Evolutionary conservation across 2,888 invertebrate genomes (phyloP), one percentile per base, ranked within the genome.

Genomic region (Caenorhabditis imperialis): DNA sequence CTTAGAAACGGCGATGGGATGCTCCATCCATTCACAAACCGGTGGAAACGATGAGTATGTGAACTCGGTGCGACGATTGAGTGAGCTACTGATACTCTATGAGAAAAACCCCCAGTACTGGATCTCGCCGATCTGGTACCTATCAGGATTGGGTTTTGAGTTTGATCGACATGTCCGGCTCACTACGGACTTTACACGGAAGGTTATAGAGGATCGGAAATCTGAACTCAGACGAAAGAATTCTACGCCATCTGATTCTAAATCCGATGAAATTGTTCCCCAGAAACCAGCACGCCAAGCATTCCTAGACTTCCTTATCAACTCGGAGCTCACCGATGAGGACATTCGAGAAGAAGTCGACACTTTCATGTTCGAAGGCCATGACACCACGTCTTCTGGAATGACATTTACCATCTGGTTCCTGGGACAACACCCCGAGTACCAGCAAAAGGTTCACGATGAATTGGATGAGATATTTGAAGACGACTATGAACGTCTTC

Each of bases 51-150:
- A 72, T n/a, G 61, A 63, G 10, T 85, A 85, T 53, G 83, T 81
- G 47, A 45, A 77, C 5, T 77, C 81, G 3, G 81, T 81, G 7
- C 44, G 37, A 14, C 18, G 67, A 22, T 53, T 84, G 55, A 75
- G 74, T 10, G 82, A 84, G 37, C 42, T 84, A 27, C 62, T 78
- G 18, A 83, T 77, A 75, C 57, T 72, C 6, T 74, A 78, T 48
- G 70, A 74, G 38, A 61, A 69, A 53, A 48, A 45, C 40, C 63
- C 63, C 5, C 54, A 35, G 2, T 63, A 38, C 38, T 90, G 91
- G 84, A 84, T 89, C 0, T 89, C 91, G 33, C 87, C 89, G 2
- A 84, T 92, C 38, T 93, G 92, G 87, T 90, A 91, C 77, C 88
- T 92, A 4, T 89, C 92, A 0, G 88, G 87, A 1, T 89, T 91